Evolutionary conservation across 23 tunicate species (phyloP), one percentile per base, ranked within the genome.

Genomic region (Halocynthia aurantium): DNA sequence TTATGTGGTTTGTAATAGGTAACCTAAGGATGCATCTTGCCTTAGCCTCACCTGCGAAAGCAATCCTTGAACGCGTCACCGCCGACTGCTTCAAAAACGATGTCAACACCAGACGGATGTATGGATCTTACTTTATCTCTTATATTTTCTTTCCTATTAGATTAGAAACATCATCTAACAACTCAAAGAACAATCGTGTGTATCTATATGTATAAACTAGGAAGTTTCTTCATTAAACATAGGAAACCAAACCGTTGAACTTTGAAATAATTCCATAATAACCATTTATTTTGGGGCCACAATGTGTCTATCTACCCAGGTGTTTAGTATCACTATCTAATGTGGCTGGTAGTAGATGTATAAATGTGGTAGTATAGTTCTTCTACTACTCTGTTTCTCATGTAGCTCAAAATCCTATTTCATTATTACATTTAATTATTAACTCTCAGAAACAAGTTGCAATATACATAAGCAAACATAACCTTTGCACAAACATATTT

Each of bases 71-170:
- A 92, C 52, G 70, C 81, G n/a, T 81, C 69, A 58, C 98, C 98
- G 7, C 98, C 98, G 50, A 92, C 98, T 19, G 91, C 77, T 76
- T 92, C 98, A 92, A 92, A 92, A 75, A 92, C 85, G 52, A 92
- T 85, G 83, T 92, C 81, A 22, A 83, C 98, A 53, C 98, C 98
- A 51, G 60, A 13, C 19, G 80, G 72, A 22, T 76, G 71, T 9
- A 86, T 79, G 56, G 76, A 71, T 52, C 69, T 81, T 71, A 86
- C 86, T 51, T 52, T 60, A 52, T 72, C 65, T 82, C 92, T 54
- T 6, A 92, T 57, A 68, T 79, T 83, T 20, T 92, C 98, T 65
- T 82, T 92, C 53, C 84, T 85, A 58, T 8, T 68, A 77, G 49
- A n/a, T n/a, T 68, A 18, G 72, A n/a, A 68, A 21, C 2, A 68